Percentiles rank a stretch among this genome's conserved stretches.
Evolutionary conservation across 1,140 invertebrate species (phyloP).

Genomic region (Elysia chlorotica): DNA sequence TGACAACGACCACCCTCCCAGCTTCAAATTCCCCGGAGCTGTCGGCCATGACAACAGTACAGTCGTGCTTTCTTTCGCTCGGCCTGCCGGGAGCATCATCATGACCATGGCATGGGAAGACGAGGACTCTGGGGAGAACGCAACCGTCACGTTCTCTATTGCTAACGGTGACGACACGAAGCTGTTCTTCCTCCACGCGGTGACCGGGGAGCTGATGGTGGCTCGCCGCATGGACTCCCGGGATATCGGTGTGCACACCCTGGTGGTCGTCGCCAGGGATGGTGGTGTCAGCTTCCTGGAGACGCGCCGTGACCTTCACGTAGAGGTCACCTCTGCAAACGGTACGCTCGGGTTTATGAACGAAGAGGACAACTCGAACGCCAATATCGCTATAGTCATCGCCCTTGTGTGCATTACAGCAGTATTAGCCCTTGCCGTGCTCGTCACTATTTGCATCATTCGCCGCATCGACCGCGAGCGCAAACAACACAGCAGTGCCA

Average conservation of each 20-base stretch:
- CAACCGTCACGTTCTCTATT: conserved; percentile 79
- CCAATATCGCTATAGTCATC: conserved; percentile 48
- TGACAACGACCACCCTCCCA: conserved; percentile 70
- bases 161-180: conserved; percentile 36
- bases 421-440: conserved; percentile 44
- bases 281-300: conserved; percentile 32
- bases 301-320: conserved; percentile 34
- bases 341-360: conserved; percentile 23
- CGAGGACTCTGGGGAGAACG: conserved; percentile 70
- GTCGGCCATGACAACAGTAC: conserved; percentile 46
- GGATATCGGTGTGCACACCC: conserved; percentile 39
- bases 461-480: conserved; percentile 42
- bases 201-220: conserved; percentile 40
- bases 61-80: conserved; percentile 33
- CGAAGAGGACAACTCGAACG: conserved; percentile 28
- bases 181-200: conserved; percentile 42
- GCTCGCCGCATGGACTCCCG: conserved; percentile 34
- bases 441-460: conserved; percentile 49
- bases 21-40: conserved; percentile 60
- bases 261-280: conserved; percentile 42
- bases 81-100: conserved; percentile 38
- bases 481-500: conserved; percentile 33
- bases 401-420: conserved; percentile 47
- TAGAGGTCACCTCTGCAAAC: conserved; percentile 40
- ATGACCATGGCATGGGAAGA: conserved; percentile 35